Evolutionary conservation across 2,888 invertebrate genomes (phyloP), one percentile per base, ranked within the genome.

Genomic region (Strigamia maritima): DNA sequence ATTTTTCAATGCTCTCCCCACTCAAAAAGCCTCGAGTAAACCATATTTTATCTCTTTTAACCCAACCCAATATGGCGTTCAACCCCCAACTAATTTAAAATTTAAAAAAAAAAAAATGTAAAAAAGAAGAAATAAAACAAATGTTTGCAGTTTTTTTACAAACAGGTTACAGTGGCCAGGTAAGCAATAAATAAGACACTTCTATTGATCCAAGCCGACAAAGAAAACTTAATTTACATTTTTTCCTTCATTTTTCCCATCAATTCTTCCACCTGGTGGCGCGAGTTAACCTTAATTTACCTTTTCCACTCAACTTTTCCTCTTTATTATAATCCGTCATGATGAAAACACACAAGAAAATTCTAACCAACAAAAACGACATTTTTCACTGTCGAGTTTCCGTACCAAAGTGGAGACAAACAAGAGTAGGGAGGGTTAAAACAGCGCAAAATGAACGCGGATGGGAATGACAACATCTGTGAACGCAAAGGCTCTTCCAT

Each of bases 391-490:
- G 65, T 65, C 65, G 24, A 24, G 26, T 28, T 26, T 65, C 65
- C 65, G 65, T 65, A 65, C 12, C 10, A 60, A 60, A 60, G 60
- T 22, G n/a, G 60, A 60, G 60, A 65, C 65, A 65, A 65, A 28
- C 24, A 28, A 4, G 22, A 2, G 60, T 10, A 16, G 65, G 65
- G 65, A 65, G 65, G 65, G 26, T 65, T 65, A 65, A 65, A 65
- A 26, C 65, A 65, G 26, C 65, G 65, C 65, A 65, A 26, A 65
- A 65, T 65, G 65, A 65, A 65, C 76, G 44, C 40, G 76, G 40
- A 38, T 76, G 44, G 76, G 76, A 76, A 40, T 76, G 76, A 44
- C 76, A 76, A 76, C 76, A 76, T 38, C 44, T 76, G 76, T 12
- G 44, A 38, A 74, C 74, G 75, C 44, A 24, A 19, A 12, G 76